Conservation (phyloP, 1,140 invertebrate species). For the Cyphomyrmex costatus region DNA sequence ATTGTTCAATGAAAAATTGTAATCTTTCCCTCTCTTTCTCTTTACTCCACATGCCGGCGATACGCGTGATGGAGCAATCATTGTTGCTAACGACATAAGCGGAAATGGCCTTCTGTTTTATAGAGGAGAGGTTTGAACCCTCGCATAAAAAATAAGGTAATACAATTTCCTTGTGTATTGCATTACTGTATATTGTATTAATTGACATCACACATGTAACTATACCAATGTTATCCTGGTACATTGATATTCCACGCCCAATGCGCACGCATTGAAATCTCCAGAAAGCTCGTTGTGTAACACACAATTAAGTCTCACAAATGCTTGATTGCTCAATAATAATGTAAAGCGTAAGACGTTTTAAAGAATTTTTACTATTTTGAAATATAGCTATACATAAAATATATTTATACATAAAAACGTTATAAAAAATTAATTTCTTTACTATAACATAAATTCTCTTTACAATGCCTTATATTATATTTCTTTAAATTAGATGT, state of each 20-base stretch:
- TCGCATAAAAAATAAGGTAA: slow-evolving; percentile 45
- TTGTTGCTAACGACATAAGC: slow-evolving; percentile 42
- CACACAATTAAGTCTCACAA: background rate
- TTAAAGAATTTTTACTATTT: background rate
- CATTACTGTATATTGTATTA: slow-evolving; percentile 8
- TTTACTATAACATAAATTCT: background rate
- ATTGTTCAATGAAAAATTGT: slow-evolving; percentile 32
- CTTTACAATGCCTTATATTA: background rate
- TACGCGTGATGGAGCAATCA: slow-evolving; percentile 46
- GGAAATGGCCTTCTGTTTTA: slow-evolving; percentile 31
- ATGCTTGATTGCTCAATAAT: slow-evolving; percentile 25
- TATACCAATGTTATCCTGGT: background rate
- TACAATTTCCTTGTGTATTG: slow-evolving; percentile 4
- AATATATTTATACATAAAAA: slow-evolving; percentile 24
- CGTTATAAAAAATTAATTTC: background rate
- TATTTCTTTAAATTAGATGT: background rate
- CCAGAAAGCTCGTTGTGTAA: slow-evolving; percentile 51
- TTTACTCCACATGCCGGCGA: slow-evolving; percentile 17
- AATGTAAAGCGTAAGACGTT: slow-evolving; percentile 4
- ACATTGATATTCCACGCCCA: background rate
- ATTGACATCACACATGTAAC: background rate
- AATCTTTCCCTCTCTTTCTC: slow-evolving; percentile 11
- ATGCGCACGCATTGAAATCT: slow-evolving; percentile 64
- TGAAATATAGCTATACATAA: background rate
- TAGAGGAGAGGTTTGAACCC: background rate